phyloP scores from a whole-genome alignment of 1,140 invertebrate species.

The Zophobas morio region DNA sequence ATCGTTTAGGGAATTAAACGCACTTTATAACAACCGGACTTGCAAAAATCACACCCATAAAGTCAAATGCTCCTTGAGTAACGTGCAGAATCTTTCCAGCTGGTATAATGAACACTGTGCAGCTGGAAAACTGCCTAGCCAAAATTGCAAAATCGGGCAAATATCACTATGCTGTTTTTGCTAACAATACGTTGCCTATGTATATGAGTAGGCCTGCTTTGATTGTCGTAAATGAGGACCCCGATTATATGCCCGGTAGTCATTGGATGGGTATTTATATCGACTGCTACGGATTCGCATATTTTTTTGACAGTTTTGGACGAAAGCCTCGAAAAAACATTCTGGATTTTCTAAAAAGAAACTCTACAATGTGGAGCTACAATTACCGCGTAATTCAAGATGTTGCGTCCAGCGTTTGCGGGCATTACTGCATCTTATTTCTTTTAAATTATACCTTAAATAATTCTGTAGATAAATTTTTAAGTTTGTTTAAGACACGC shows the following conservation, averaged over 20 bases:
- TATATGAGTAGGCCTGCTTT: not conserved
- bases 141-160: not conserved
- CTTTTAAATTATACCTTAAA: slow-evolving; percentile 10
- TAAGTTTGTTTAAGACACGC: not conserved
- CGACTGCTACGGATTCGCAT: slow-evolving; percentile 12
- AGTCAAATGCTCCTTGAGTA: not conserved
- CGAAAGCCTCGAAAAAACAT: not conserved
- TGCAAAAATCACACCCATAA: not conserved
- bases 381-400: slow-evolving; percentile 15
- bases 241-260: slow-evolving; percentile 19
- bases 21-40: not conserved
- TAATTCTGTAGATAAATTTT: not conserved
- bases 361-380: not conserved
- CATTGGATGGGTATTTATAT: slow-evolving; percentile 26
- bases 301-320: slow-evolving; percentile 35
- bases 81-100: not conserved
- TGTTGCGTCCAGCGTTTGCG: slow-evolving; percentile 4
- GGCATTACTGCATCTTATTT: slow-evolving; percentile 24
- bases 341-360: not conserved
- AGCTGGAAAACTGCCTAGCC: not conserved
- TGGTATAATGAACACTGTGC: slow-evolving; percentile 13
- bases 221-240: not conserved
- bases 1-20: not conserved
- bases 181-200: not conserved
- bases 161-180: slow-evolving; percentile 3